phyloP scores from a whole-genome alignment of 2,888 invertebrate genomes.

The Azorinus chamasolen region DNA sequence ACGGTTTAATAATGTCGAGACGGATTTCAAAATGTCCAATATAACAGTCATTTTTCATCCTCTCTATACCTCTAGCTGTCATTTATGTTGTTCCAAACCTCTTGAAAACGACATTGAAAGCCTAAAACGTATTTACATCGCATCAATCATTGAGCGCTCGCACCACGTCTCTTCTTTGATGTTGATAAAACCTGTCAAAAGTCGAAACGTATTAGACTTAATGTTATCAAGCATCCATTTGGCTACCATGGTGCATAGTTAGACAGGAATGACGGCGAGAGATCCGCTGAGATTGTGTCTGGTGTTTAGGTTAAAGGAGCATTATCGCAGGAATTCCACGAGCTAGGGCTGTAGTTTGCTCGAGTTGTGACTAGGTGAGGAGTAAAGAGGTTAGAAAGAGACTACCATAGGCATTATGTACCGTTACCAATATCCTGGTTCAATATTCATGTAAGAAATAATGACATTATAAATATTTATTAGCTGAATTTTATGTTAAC shows the following conservation, averaged over 20 bases:
- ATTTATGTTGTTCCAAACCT: conserved; percentile 65
- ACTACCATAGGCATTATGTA: too few species aligned
- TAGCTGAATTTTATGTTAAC: too few species aligned
- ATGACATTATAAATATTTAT: too few species aligned
- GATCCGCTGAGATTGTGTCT: conserved; percentile 16
- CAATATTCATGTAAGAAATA: too few species aligned
- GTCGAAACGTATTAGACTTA: conserved; percentile 68
- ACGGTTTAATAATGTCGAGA: conserved; percentile 68
- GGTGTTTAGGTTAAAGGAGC: neutral
- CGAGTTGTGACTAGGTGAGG: neutral
- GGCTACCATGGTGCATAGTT: conserved; percentile 61
- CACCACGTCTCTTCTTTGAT: conserved; percentile 58
- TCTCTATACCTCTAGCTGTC: conserved; percentile 56
- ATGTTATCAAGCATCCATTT: conserved; percentile 67
- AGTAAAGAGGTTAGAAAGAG: too few species aligned
- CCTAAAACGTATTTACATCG: conserved; percentile 65
- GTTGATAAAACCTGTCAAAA: conserved; percentile 72
- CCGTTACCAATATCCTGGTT: too few species aligned
- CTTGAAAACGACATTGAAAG: conserved; percentile 67
- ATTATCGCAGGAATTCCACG: neutral
- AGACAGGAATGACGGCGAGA: conserved; percentile 49
- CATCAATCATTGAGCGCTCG: conserved; percentile 63
- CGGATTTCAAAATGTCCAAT: conserved; percentile 66
- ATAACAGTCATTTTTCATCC: conserved; percentile 69
- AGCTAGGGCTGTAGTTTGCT: conserved; percentile 8